Evolutionary conservation across 2,888 invertebrate genomes (phyloP).

Genomic region (Trachelus stipa): DNA sequence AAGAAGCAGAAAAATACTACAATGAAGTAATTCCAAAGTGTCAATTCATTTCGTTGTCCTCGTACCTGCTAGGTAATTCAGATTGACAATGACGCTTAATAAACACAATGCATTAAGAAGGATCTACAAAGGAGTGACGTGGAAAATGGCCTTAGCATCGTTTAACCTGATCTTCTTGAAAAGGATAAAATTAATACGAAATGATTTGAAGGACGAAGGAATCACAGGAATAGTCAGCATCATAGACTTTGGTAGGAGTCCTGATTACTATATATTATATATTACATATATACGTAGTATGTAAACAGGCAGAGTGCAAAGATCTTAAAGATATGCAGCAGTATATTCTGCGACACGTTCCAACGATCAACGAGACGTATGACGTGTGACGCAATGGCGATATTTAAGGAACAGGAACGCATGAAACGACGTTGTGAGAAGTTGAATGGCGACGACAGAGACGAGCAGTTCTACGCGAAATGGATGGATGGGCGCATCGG

Average conservation of each 20-base stretch:
- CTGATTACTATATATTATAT: not conserved
- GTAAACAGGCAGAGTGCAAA: not conserved
- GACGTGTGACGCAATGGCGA: not conserved
- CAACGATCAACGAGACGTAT: not conserved
- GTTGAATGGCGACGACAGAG: not conserved
- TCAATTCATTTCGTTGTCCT: not conserved
- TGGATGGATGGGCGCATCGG: not conserved
- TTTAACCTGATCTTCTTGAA: not conserved
- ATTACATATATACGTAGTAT: not conserved
- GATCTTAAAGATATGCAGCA: not conserved
- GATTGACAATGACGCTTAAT: not conserved
- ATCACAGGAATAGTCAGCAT: not conserved
- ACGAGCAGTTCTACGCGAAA: not conserved
- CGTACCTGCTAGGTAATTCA: not conserved
- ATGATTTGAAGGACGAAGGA: not conserved
- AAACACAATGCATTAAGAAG: not conserved
- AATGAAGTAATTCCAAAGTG: not conserved
- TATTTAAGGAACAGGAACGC: not conserved
- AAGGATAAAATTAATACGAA: not conserved
- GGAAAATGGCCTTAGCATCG: not conserved
- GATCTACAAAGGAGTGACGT: no score
- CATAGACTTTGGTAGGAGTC: no score
- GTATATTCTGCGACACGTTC: not conserved
- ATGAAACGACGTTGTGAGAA: not conserved
- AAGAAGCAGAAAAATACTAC: not conserved